Percentiles rank a stretch among this genome's conserved stretches.
Evolutionary conservation across 1,140 invertebrate genomes (phyloP).

Genomic region (Lordiphosa collinella): DNA sequence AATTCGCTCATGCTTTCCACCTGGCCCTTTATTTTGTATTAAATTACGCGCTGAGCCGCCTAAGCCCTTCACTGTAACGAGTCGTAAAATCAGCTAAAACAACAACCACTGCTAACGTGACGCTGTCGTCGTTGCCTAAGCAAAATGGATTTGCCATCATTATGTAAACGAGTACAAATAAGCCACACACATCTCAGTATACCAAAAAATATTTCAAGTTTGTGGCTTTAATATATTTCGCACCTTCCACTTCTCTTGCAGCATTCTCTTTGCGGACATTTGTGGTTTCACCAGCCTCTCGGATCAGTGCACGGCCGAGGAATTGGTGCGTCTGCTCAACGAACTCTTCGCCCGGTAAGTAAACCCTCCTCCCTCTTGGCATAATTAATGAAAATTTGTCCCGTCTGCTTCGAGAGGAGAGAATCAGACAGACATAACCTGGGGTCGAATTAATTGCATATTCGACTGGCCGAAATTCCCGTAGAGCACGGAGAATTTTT

Average conservation of each 20-base stretch:
- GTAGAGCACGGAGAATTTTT: not conserved
- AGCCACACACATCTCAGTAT: slow-evolving; percentile 9
- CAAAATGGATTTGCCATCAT: slow-evolving; percentile 40
- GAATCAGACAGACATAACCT: slow-evolving; percentile 7
- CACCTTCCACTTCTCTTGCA: slow-evolving; percentile 81
- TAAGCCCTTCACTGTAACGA: slow-evolving; percentile 62
- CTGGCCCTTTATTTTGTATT: slow-evolving; percentile 44
- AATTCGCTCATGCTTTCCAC: too few relatives aligned
- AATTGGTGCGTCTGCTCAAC: slow-evolving; percentile 95
- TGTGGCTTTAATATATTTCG: not conserved
- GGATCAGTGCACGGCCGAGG: slow-evolving; percentile 97
- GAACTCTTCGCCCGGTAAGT: slow-evolving; percentile 95
- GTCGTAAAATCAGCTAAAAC: slow-evolving; percentile 45
- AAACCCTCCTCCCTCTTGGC: not conserved
- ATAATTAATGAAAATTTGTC: slow-evolving; percentile 46
- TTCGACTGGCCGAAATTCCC: slow-evolving; percentile 24
- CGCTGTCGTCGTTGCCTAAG: slow-evolving; percentile 25
- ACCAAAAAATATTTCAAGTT: not conserved
- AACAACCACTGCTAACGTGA: slow-evolving; percentile 30
- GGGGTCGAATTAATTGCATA: slow-evolving; percentile 46
- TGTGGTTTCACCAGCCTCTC: slow-evolving; percentile 97
- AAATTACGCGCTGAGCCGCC: slow-evolving; percentile 67
- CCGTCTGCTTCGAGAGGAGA: slow-evolving; percentile 1
- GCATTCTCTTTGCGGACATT: slow-evolving; percentile 98
- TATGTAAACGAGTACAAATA: slow-evolving; percentile 39